Evolutionary conservation across 2,113 vertebrate genomes (phyloP), one percentile per base, ranked within the genome.

Genomic region (Argyrosomus japonicus): DNA sequence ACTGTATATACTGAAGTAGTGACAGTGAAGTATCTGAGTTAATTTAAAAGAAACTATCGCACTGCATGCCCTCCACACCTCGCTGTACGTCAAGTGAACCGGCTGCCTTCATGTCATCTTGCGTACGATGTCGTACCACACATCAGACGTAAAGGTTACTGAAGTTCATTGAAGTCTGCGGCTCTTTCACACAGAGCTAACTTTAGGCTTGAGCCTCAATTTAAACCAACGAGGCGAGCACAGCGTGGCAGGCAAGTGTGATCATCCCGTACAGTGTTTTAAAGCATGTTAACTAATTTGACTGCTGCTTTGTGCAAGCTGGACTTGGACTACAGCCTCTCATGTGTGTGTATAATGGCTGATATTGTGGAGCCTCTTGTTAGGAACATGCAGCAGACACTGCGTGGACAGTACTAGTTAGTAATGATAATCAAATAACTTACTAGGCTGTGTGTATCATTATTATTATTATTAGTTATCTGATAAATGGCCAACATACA

Each of bases 121-220:
- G 82, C 81, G 84, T 68, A 21, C 9, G 6, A 18, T 27, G 75
- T 90, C 64, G 69, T 23, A 69, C 81, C 78, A 82, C 74, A 21
- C 67, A 68, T 17, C 27, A 40, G 73, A 47, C 54, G 36, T 56
- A 2, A 47, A 80, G 91, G 92, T 92, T 87, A 89, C 88, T 84
- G 23, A 19, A 84, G 89, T 89, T 88, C 87, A 88, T 75, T 74
- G 2, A 27, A 60, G 62, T 70, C 71, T 76, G 79, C 32, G 27
- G 25, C 51, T 69, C 53, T 45, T 3, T 48, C 8, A 6, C 25
- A 53, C 40, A 15, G 23, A 3, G 57, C 19, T 51, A 75, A 84
- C 72, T 62, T 74, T 40, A 70, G 50, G 32, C 60, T 32, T 43
- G 10, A 29, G 6, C 10, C 11, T 25, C 14, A 18, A 18, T 54